phyloP scores from a whole-genome alignment of 2,888 invertebrate species.

The Polyommatus icarus region DNA sequence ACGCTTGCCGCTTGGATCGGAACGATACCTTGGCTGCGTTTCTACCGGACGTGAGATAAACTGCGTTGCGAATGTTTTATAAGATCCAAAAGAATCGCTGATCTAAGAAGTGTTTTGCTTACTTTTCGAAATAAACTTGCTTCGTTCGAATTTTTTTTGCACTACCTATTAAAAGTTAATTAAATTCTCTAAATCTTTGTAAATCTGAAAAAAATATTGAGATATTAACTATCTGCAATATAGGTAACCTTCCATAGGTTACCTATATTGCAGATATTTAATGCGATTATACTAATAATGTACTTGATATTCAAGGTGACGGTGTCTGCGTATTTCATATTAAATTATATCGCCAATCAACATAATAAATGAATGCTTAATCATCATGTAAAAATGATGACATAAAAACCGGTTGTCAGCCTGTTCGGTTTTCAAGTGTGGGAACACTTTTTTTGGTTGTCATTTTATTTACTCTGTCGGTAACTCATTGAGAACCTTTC shows the following conservation, averaged over 20 bases:
- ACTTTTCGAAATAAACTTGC: too few species aligned
- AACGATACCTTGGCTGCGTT: too few species aligned
- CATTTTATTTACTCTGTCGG: background rate
- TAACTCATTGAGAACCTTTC: conserved; percentile 17
- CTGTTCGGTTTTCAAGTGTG: conserved; percentile 18
- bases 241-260: background rate
- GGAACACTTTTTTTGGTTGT: conserved; percentile 18
- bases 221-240: background rate
- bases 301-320: background rate
- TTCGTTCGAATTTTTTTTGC: too few species aligned
- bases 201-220: too few species aligned
- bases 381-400: conserved; percentile 14
- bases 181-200: too few species aligned
- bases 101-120: too few species aligned
- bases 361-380: conserved; percentile 14
- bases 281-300: background rate
- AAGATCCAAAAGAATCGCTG: too few species aligned
- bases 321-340: conserved; percentile 11
- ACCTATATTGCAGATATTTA: too few species aligned
- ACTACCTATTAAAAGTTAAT: too few species aligned
- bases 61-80: too few species aligned
- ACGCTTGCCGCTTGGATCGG: too few species aligned
- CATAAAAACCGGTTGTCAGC: conserved; percentile 15
- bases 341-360: conserved; percentile 14
- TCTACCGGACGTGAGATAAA: too few species aligned